Conservation (phyloP, 2,797 vertebrate species). For the Phoeniculus purpureus region DNA sequence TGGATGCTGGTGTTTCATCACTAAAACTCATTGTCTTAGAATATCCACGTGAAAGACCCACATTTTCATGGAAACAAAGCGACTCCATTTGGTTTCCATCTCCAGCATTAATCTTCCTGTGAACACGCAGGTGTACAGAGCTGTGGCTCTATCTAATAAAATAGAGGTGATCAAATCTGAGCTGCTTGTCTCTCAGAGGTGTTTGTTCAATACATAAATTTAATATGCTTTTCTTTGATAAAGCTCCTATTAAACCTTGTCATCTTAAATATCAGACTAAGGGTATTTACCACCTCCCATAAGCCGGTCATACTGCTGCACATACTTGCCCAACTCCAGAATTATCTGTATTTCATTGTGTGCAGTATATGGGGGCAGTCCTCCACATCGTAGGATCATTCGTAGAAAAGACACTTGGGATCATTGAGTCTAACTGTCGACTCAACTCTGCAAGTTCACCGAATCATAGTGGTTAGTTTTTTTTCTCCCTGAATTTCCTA, state of each 20-base stretch:
- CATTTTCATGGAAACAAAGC: constrained; percentile 17
- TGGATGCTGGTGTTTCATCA: background rate
- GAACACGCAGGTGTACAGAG: background rate
- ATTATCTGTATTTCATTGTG: background rate
- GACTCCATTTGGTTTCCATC: background rate
- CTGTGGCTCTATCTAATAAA: constrained; percentile 48
- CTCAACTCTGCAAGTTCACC: too few species aligned
- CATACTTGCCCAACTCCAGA: constrained; percentile 11
- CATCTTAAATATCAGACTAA: constrained; percentile 38
- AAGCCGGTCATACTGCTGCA: background rate
- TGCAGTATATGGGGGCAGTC: background rate
- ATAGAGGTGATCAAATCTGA: constrained; percentile 39
- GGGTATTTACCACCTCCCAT: constrained; percentile 28
- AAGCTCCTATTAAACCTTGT: constrained; percentile 22
- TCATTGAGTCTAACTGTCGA: too few species aligned
- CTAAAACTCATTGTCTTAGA: background rate
- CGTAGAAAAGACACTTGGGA: too few species aligned
- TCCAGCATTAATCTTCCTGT: constrained; percentile 3
- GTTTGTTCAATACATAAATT: constrained; percentile 41
- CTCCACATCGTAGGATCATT: background rate
- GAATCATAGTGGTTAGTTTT: background rate
- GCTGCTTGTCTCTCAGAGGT: constrained; percentile 27
- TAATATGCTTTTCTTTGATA: constrained; percentile 57
- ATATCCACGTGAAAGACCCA: background rate
- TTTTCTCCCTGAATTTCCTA: background rate